These are phyloP conservation scores for Siderastrea radians DNA, from an alignment of 92 coral and sea anemone species.

Conservation along the genomic window DNA sequence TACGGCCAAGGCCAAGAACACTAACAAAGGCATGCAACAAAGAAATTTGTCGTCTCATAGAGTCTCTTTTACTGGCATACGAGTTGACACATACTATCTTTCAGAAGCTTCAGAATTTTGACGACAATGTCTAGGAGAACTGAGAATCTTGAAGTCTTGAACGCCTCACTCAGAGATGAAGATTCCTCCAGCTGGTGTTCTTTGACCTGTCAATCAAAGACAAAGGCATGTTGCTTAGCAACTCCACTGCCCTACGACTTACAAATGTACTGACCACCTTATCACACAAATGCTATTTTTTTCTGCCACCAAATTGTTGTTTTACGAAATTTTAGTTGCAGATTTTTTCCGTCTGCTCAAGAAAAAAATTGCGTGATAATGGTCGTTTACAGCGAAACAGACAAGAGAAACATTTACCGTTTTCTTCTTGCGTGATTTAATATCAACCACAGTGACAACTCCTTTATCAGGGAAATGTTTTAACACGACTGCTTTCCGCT, in stretches of 20 bases:
- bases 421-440: constrained; percentile 88
- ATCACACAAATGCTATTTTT: too few species aligned
- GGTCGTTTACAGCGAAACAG: not conserved
- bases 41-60: not conserved
- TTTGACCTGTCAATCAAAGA: constrained; percentile 65
- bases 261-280: too few species aligned
- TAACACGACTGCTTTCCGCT: constrained; percentile 85
- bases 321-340: too few species aligned
- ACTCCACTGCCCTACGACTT: too few species aligned
- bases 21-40: too few species aligned
- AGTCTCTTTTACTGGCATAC: not conserved
- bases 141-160: constrained; percentile 74
- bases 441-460: constrained; percentile 85
- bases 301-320: too few species aligned
- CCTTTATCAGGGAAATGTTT: constrained; percentile 90
- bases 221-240: not conserved
- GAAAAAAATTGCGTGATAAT: not conserved
- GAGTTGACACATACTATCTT: constrained; percentile 58
- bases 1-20: too few species aligned
- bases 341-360: not conserved
- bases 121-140: constrained; percentile 79
- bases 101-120: constrained; percentile 73
- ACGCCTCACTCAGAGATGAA: constrained; percentile 73
- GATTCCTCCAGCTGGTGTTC: constrained; percentile 80
- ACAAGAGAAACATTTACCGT: constrained; percentile 66